Evolutionary conservation across 2,113 vertebrate genomes (phyloP), one percentile per base, ranked within the genome.

Genomic region (Romanogobio albipinnatus): DNA sequence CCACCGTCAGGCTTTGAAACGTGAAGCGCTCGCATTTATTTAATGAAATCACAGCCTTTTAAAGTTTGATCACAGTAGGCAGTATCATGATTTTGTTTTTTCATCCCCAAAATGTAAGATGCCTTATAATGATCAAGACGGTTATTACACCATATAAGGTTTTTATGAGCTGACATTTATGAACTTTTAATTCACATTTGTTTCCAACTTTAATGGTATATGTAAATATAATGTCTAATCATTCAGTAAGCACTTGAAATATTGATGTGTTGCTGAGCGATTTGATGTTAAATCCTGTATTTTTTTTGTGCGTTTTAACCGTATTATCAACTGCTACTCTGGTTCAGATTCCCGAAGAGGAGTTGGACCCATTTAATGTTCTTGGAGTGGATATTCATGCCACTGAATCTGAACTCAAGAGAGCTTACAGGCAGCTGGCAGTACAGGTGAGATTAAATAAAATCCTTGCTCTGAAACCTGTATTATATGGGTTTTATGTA

Each of bases 361-460:
- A 98, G 82, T 92, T 98, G 70, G 95, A 99, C 88, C 97, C 97
- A 19, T 98, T 98, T 88, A 92, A 94, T 19, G 97, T 97, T 86
- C 93, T 99, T 39, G 97, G 97, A 0, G 94, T 98, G 89, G 96
- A 97, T 84, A 87, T 91, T 1, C 93, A 95, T 0, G 97, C 97
- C 22, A 95, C 95, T 0, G 97, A 99, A 9, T 80, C 92, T 0
- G 98, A 99, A 89, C 93, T 99, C 84, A 96, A 96, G 83, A 95
- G 94, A 87, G 97, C 98, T 24, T 99, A 98, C 90, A 95, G 96
- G 76, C 96, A 98, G 87, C 91, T 95, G 91, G 94, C 94, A 91
- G 93, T 95, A 81, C 94, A 95, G 94, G 94, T 95, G n/a, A 87
- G 90, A 15, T n/a, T 11, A 85, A 45, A 4, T 19, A 19, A 51